Conservation (phyloP, 2,113 vertebrate species). For the Ifrita kowaldi region DNA sequence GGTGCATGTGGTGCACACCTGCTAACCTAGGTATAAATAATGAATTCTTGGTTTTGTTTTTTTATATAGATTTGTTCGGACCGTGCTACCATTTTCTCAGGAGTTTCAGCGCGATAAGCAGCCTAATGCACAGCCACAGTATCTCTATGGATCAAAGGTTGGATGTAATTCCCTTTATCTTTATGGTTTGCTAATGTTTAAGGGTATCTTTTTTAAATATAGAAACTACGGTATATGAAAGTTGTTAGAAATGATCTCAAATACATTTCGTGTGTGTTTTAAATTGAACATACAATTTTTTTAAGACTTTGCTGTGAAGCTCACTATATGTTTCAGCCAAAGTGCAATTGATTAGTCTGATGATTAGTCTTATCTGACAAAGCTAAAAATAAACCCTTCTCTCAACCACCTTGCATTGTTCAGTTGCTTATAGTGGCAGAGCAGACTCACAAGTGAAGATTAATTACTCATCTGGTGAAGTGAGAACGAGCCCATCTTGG, state of each 20-base stretch:
- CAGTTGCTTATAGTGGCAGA: background rate
- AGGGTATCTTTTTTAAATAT: background rate
- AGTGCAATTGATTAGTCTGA: background rate
- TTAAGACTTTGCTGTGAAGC: background rate
- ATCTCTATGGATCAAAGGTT: slow-evolving; percentile 87
- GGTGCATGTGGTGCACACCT: background rate
- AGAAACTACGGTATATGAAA: background rate
- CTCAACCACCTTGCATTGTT: background rate
- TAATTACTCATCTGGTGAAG: background rate
- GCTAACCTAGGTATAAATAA: background rate
- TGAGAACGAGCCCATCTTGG: background rate
- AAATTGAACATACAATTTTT: background rate
- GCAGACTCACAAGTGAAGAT: background rate
- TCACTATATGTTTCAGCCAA: background rate
- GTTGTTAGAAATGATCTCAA: background rate
- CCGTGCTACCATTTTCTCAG: slow-evolving; percentile 85
- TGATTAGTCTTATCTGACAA: background rate
- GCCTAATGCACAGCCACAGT: slow-evolving; percentile 88
- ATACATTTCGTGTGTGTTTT: background rate
- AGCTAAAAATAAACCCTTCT: background rate
- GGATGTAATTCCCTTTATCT: background rate
- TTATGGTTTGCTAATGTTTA: background rate
- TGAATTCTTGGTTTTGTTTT: background rate
- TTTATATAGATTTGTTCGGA: slow-evolving; percentile 82
- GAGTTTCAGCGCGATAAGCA: slow-evolving; percentile 89